A percentile compares a stretch with the other conserved stretches of the same genome.
These are phyloP conservation scores for Miltochrista miniata DNA, from an alignment of 2,888 invertebrate species.

Conservation along the genomic window DNA sequence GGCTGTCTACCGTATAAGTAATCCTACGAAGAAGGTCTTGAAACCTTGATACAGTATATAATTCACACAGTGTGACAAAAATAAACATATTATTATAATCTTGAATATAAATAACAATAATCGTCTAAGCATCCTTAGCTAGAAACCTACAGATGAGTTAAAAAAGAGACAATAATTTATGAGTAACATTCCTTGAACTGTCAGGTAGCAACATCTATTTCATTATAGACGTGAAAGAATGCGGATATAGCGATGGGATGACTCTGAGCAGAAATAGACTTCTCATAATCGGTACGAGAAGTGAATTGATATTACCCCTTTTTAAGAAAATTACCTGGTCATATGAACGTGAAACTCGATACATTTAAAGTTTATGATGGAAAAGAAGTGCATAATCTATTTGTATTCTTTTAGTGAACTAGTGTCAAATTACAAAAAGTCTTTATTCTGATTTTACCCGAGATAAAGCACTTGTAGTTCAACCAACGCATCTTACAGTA, in stretches of 20 bases:
- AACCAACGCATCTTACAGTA: too few relatives aligned
- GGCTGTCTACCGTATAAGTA: background rate
- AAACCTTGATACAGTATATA: background rate
- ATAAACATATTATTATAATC: background rate
- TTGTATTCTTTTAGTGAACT: too few relatives aligned
- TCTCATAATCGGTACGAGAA: too few relatives aligned
- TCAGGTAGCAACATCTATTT: slow-evolving; percentile 18
- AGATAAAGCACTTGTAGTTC: too few relatives aligned
- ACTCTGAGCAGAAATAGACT: too few relatives aligned
- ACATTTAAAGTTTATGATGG: too few relatives aligned
- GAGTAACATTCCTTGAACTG: slow-evolving; percentile 29
- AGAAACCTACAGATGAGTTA: slow-evolving; percentile 19
- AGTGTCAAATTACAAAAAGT: too few relatives aligned
- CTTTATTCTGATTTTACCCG: too few relatives aligned
- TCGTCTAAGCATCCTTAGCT: slow-evolving; percentile 6
- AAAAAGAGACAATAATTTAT: slow-evolving; percentile 18
- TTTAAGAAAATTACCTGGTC: too few relatives aligned
- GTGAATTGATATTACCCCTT: too few relatives aligned
- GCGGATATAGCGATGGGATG: slow-evolving; percentile 16
- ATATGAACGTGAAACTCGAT: too few relatives aligned
- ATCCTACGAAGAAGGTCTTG: background rate
- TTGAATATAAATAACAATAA: slow-evolving; percentile 18
- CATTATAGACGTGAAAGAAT: slow-evolving; percentile 7
- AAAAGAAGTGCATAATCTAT: too few relatives aligned
- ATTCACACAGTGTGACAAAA: slow-evolving; percentile 1